Percentiles rank a stretch among this genome's conserved stretches.
phyloP scores from a whole-genome alignment of 2,113 vertebrate genomes.

The Cebidichthys violaceus region DNA sequence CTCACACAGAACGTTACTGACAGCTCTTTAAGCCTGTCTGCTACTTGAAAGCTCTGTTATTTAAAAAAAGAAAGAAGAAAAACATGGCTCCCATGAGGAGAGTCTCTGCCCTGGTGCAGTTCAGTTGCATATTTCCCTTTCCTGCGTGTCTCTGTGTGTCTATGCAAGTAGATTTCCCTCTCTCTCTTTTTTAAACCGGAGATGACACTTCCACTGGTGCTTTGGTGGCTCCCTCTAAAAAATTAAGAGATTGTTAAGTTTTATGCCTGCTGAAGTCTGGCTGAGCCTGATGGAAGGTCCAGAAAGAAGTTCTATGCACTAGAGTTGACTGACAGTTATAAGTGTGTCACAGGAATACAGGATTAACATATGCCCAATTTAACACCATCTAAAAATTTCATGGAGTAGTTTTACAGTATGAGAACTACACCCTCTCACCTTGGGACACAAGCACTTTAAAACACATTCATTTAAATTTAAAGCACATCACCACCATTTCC shows the following conservation, averaged over 20 bases:
- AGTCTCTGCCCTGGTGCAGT: constrained; percentile 15
- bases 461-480: background rate
- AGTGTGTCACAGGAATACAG: constrained; percentile 22
- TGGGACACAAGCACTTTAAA: background rate
- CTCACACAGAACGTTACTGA: constrained; percentile 43
- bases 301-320: constrained; percentile 19
- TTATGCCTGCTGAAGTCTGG: constrained; percentile 44
- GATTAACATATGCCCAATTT: constrained; percentile 38
- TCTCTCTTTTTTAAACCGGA: constrained; percentile 19
- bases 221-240: constrained; percentile 26
- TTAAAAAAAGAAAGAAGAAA: constrained; percentile 4
- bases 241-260: constrained; percentile 62
- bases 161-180: background rate
- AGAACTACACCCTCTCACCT: background rate
- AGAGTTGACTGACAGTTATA: constrained; percentile 19
- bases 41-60: constrained; percentile 26
- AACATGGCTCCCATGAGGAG: constrained; percentile 47
- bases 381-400: constrained; percentile 7
- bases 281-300: constrained; percentile 43
- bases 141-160: background rate
- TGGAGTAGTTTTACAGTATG: background rate
- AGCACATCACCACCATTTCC: background rate
- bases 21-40: constrained; percentile 58
- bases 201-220: constrained; percentile 54
- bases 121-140: constrained; percentile 11